A percentile compares a stretch with the other conserved stretches of the same genome.
Conservation (phyloP, 2,797 vertebrate genomes). For the Lagorchestes hirsutus region DNA sequence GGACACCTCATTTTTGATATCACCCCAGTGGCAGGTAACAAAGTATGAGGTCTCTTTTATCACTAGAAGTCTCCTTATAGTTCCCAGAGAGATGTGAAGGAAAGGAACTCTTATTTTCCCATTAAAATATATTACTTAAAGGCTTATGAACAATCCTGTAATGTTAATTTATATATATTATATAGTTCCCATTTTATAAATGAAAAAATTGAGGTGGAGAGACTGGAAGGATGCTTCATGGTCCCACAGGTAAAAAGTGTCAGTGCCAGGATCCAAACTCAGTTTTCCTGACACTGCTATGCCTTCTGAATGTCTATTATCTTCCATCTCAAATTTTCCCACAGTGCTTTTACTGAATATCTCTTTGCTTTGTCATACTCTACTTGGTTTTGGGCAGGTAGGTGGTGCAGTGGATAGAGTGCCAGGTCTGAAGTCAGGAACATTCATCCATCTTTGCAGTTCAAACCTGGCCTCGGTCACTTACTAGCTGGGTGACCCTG, state of each 20-base stretch:
- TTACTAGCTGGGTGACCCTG: no score
- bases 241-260: not conserved
- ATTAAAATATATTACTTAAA: not conserved
- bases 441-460: not conserved
- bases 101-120: not conserved
- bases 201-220: not conserved
- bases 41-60: not conserved
- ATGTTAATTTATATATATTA: not conserved
- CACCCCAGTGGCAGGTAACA: not conserved
- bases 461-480: no score
- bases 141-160: not conserved
- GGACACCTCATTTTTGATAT: not conserved
- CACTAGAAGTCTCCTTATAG: not conserved
- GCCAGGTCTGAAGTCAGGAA: not conserved
- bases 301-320: not conserved
- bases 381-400: not conserved
- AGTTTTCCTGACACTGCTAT: not conserved
- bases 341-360: not conserved
- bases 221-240: not conserved
- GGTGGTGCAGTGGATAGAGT: not conserved
- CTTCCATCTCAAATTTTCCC: not conserved
- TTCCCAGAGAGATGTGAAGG: not conserved
- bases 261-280: not conserved
- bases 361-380: not conserved
- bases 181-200: not conserved